Evolutionary conservation across 2,797 vertebrate genomes (phyloP).

Genomic region (Cyprinella venusta): DNA sequence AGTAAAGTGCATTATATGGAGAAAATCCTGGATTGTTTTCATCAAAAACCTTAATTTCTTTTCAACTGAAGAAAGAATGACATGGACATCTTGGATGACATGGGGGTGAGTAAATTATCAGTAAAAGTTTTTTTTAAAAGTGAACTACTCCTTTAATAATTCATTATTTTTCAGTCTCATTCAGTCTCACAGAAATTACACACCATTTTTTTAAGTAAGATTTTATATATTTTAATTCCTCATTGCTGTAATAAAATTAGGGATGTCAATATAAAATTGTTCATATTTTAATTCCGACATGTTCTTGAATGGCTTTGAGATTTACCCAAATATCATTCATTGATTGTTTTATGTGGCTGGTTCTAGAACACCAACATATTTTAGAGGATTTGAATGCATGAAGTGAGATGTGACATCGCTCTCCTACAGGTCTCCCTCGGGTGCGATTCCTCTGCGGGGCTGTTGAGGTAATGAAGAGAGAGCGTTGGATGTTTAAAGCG

Average conservation of each 20-base stretch:
- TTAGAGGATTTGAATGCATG: background rate
- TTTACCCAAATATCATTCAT: background rate
- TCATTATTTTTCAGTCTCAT: too few species aligned
- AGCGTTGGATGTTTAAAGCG: conserved; percentile 89
- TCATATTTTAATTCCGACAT: background rate
- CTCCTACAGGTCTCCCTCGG: conserved; percentile 81
- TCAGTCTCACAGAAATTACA: background rate
- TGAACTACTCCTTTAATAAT: too few species aligned
- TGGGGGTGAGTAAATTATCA: too few species aligned
- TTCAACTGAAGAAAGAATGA: too few species aligned
- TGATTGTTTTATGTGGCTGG: background rate
- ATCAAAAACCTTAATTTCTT: too few species aligned
- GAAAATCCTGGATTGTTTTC: too few species aligned
- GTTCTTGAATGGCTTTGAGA: background rate
- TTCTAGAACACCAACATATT: background rate
- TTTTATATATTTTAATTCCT: background rate
- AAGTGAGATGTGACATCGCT: background rate
- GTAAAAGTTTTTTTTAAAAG: too few species aligned
- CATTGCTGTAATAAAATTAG: background rate
- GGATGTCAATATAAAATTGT: background rate
- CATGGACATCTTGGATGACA: too few species aligned
- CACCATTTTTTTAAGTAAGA: too few species aligned
- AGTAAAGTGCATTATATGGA: too few species aligned
- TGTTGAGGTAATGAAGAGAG: conserved; percentile 83
- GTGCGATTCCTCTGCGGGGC: conserved; percentile 91